A percentile compares a stretch with the other conserved stretches of the same genome.
Conservation (phyloP, 1,140 invertebrate species). For the Bradysia coprophila region DNA sequence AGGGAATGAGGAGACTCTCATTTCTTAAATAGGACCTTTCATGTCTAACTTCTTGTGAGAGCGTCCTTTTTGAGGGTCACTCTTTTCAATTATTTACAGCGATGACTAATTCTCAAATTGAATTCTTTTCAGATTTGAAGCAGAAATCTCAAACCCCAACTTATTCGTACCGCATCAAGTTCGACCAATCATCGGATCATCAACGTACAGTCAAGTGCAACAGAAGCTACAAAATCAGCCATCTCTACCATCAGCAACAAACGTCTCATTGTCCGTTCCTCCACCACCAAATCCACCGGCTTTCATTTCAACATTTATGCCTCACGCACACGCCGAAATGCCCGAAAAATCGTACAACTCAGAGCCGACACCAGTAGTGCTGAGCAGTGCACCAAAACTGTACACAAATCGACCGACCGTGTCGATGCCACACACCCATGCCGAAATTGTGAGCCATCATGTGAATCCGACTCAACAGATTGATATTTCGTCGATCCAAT, state of each 20-base stretch:
- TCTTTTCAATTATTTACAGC: no score
- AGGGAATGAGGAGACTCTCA: no score
- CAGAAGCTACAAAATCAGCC: conserved; percentile 38
- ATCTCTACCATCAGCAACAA: conserved; percentile 16
- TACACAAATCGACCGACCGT: conserved; percentile 29
- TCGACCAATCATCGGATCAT: conserved; percentile 41
- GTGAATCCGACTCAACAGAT: conserved; percentile 27
- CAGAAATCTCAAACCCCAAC: conserved; percentile 52
- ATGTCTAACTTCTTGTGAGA: no score
- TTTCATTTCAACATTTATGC: conserved; percentile 23
- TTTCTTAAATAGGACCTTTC: neutral
- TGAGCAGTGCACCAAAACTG: conserved; percentile 40
- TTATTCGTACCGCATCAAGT: conserved; percentile 29
- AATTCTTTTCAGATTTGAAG: conserved; percentile 45
- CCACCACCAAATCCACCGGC: conserved; percentile 28
- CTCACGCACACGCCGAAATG: conserved; percentile 21
- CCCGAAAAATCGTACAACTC: conserved; percentile 6
- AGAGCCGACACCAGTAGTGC: conserved; percentile 33
- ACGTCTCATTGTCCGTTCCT: conserved; percentile 27
- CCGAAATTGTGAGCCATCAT: conserved; percentile 17
- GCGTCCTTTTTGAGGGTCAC: no score
- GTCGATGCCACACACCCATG: conserved; percentile 21
- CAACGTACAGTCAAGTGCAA: conserved; percentile 45
- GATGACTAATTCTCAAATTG: no score
- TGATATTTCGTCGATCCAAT: conserved; percentile 37